Base-by-base conservation (phyloP, 2,113 vertebrate species). In the Sinocyclocheilus anophthalmus region DNA sequence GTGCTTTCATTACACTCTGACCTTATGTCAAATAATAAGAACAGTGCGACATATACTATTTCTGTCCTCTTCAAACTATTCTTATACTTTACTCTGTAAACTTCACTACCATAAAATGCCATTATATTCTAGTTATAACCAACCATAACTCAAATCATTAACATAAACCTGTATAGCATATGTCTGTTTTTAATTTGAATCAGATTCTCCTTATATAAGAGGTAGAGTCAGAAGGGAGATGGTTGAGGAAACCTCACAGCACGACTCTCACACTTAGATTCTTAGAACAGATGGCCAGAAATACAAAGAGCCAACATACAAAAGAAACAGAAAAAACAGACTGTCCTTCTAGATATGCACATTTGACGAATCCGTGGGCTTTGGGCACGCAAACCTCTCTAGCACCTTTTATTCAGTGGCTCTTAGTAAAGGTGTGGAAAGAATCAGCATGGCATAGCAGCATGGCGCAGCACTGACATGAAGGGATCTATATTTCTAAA, bases 191-290 rank as follows among this genome's bases (percentile, higher is more conserved):
- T 48, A 16, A 48, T 48, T 48, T 48, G 12, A 48, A 48, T 48
- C 45, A 48, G 45, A 33, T 61, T 30, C n/a, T 26, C 39, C 12
- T 81, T 81, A 48, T 20, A 20, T 81, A 81, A 67, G 39, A 81
- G 39, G n/a, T 76, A 45, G n/a, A 76, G 75, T 30, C 79, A 50
- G 26, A 14, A 53, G 80, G 45, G 80, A 69, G 61, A 42, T 42
- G 42, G 57, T 13, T 9, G 59, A 81, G 79, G 79, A 81, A 81
- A 65, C 59, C 59, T 81, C 79, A 81, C 79, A 81, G 79, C 79
- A 45, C 9, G 37, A 26, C n/a, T 10, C 33, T 39, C 53, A 61
- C 77, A 42, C 57, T 39, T 16, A 39, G 3, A 61, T 5, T 65
- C 37, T 18, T 65, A 22, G 24, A 81, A 81, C 80, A 82, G 80